Evolutionary conservation across 2,797 vertebrate genomes (phyloP), one percentile per base, ranked within the genome.

Genomic region (Gymnodraco acuticeps): DNA sequence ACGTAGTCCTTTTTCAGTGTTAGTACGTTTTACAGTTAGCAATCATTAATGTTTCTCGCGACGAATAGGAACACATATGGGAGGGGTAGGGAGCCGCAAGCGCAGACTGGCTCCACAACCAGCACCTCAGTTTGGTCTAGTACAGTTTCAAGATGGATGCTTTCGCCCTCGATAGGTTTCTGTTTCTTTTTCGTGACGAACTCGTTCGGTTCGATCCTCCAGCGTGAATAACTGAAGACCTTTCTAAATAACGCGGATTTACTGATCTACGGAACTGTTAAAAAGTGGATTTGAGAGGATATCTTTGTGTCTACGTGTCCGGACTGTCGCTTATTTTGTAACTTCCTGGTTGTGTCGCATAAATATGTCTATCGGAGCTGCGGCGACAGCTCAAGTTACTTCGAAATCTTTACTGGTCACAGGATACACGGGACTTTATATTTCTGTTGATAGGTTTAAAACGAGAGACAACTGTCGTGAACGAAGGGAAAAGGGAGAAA

Each of bases 71-170:
- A 52, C 13, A 3, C 5, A 55, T 16, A 4, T 47, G 27, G 52
- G 7, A 67, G 12, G 3, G 64, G 3, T 50, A 58, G 52, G 4
- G 68, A 47, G 48, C 33, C 63, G 61, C 66, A 70, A 75, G 61
- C 59, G 52, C 53, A 59, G 19, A 53, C 51, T 2, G 11, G 63
- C 72, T 47, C 5, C 41, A 15, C 69, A 14, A 10, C 20, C 48
- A 54, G 33, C 56, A 3, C 45, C 41, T 33, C 78, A 80, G 72
- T 78, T 82, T 16, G 31, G 75, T 68, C 31, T 59, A 66, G 23
- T 55, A n/a, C n/a, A 74, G 64, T 88, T 92, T 80, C 91, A 94
- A 94, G 89, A 94, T 94, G 93, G 93, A 92, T 12, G 91, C 90
- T 78, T 4, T 48, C 14, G 11, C 23, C 33, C 33, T 73, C 62